Conservation (phyloP, 2,888 invertebrate genomes). For the Limnephilus auricula region DNA sequence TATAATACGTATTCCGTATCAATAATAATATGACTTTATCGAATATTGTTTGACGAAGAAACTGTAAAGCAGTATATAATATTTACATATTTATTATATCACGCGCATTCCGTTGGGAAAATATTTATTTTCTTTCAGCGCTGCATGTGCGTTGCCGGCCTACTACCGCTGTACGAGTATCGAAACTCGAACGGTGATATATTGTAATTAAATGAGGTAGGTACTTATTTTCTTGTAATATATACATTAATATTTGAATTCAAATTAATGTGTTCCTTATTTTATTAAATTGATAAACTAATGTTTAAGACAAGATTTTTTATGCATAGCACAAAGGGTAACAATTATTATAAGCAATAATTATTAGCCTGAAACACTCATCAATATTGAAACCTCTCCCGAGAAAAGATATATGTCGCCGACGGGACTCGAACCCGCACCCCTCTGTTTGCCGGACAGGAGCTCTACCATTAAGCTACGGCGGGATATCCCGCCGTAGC, state of each 20-base stretch:
- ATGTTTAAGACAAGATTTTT: too few species aligned
- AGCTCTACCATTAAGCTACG: too few species aligned
- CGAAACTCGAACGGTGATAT: background rate
- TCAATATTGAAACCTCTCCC: too few species aligned
- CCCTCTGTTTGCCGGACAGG: too few species aligned
- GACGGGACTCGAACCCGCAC: too few species aligned
- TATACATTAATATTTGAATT: background rate
- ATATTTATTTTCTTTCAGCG: background rate
- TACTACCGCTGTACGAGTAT: background rate
- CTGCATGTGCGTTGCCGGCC: background rate
- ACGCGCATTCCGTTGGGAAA: background rate
- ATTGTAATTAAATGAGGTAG: background rate
- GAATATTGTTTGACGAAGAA: background rate
- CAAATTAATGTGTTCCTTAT: background rate
- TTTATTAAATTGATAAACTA: too few species aligned
- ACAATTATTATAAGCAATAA: too few species aligned
- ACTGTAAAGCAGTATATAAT: background rate
- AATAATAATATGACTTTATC: background rate
- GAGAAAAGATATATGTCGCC: too few species aligned
- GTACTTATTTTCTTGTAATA: background rate
- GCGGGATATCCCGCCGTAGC: too few species aligned
- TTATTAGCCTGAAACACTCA: too few species aligned
- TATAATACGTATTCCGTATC: background rate
- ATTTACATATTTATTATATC: background rate
- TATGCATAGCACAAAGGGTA: too few species aligned